A percentile compares a stretch with the other conserved stretches of the same genome.
Evolutionary conservation across 2,797 vertebrate genomes (phyloP).

Genomic region (Sebastes steindachneri): DNA sequence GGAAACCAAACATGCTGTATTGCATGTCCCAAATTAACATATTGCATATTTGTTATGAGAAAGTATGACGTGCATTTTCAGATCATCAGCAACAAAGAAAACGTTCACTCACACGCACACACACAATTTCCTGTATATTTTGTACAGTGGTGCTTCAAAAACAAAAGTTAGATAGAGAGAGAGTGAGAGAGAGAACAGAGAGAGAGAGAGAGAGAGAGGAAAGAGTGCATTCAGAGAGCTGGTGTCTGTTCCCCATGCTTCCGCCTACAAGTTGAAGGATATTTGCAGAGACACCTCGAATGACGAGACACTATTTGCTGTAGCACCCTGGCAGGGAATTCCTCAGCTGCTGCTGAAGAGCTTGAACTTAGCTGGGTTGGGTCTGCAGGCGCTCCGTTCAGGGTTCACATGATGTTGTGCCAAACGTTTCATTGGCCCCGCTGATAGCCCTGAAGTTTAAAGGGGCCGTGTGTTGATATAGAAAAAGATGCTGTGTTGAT

Average conservation of each 20-base stretch:
- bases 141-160: slow-evolving; percentile 55
- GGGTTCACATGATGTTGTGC: slow-evolving; percentile 48
- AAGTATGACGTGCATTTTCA: slow-evolving; percentile 20
- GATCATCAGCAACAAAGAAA: slow-evolving; percentile 48
- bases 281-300: slow-evolving; percentile 80
- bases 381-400: slow-evolving; percentile 49
- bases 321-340: slow-evolving; percentile 89
- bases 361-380: slow-evolving; percentile 65
- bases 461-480: slow-evolving; percentile 55
- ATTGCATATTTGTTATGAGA: slow-evolving; percentile 5
- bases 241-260: slow-evolving; percentile 38
- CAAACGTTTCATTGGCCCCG: slow-evolving; percentile 37
- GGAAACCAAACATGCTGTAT: background rate
- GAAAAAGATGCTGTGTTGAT: slow-evolving; percentile 34
- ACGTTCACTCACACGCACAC: background rate
- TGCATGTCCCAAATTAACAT: background rate
- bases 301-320: slow-evolving; percentile 87
- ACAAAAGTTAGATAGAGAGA: slow-evolving; percentile 18
- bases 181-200: slow-evolving; percentile 10
- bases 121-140: slow-evolving; percentile 55
- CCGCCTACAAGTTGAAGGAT: slow-evolving; percentile 54
- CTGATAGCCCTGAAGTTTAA: slow-evolving; percentile 41
- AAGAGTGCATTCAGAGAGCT: slow-evolving; percentile 23
- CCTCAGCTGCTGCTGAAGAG: slow-evolving; percentile 84
- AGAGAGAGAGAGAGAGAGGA: background rate